phyloP scores from a whole-genome alignment of 2,888 invertebrate genomes.

The Phyto melanocephala region DNA sequence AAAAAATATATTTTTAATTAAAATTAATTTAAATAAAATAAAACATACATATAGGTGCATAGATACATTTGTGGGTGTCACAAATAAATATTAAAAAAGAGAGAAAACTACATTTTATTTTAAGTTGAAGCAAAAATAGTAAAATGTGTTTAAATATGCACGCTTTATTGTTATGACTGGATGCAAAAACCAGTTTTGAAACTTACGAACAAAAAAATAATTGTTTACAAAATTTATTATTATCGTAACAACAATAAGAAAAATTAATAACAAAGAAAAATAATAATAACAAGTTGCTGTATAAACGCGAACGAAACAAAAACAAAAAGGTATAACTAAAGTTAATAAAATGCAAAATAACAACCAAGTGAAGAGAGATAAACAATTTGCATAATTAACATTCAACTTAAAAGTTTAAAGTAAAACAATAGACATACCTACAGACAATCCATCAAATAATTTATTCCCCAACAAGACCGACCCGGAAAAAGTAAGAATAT shows the following conservation, averaged over 20 bases:
- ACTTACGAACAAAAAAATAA: conserved; percentile 2
- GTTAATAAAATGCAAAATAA: conserved; percentile 28
- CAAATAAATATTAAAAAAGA: neutral
- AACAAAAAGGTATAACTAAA: neutral
- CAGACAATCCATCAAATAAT: neutral
- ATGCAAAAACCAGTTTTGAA: conserved; percentile 44
- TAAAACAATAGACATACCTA: neutral
- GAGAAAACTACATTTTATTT: neutral
- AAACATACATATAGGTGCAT: neutral
- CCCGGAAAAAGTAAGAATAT: conserved; percentile 21
- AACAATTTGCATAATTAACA: conserved; percentile 5
- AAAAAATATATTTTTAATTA: conserved; percentile 11
- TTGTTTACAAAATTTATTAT: conserved; percentile 43
- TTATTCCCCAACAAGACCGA: neutral
- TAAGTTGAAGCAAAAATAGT: neutral
- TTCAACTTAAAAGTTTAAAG: conserved; percentile 38
- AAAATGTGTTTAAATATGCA: conserved; percentile 4
- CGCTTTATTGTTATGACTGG: conserved; percentile 23
- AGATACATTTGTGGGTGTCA: neutral
- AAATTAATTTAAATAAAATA: neutral
- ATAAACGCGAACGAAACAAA: neutral
- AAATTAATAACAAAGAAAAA: conserved; percentile 16
- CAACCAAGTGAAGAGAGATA: neutral
- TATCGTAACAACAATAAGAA: conserved; percentile 23
- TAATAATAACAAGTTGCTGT: conserved; percentile 17